Evolutionary conservation across 2,113 vertebrate species (phyloP).

Genomic region (Urocitellus parryii): DNA sequence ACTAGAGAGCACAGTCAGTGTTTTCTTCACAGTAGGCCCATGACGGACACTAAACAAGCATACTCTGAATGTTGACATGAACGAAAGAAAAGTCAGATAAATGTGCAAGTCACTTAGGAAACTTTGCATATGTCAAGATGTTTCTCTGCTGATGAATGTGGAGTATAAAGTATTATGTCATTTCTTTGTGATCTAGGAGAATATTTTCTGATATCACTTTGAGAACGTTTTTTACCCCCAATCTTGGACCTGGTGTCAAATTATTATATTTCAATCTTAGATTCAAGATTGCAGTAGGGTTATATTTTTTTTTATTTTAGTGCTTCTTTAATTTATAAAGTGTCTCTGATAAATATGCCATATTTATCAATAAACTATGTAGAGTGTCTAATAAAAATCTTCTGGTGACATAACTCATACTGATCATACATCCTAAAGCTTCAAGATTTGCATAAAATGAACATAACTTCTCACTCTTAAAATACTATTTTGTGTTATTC

Average conservation of each 20-base stretch:
- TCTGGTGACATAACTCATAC: slow-evolving; percentile 51
- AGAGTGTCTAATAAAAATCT: slow-evolving; percentile 43
- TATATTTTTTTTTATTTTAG: slow-evolving; percentile 67
- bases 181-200: background rate
- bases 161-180: background rate
- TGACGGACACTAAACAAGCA: background rate
- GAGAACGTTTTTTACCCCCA: background rate
- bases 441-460: slow-evolving; percentile 57
- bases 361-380: slow-evolving; percentile 57
- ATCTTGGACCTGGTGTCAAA: slow-evolving; percentile 27
- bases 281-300: background rate
- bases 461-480: slow-evolving; percentile 4
- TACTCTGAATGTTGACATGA: background rate
- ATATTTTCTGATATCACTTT: slow-evolving; percentile 8
- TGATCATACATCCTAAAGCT: background rate
- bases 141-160: slow-evolving; percentile 7
- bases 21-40: background rate
- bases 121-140: background rate
- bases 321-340: slow-evolving; percentile 61
- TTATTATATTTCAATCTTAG: slow-evolving; percentile 43
- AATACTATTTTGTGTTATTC: slow-evolving; percentile 5
- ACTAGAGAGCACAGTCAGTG: background rate
- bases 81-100: background rate
- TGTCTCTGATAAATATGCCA: slow-evolving; percentile 42
- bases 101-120: background rate